Evolutionary conservation across 2,797 vertebrate species (phyloP).

Genomic region (Sebastes oblongus): DNA sequence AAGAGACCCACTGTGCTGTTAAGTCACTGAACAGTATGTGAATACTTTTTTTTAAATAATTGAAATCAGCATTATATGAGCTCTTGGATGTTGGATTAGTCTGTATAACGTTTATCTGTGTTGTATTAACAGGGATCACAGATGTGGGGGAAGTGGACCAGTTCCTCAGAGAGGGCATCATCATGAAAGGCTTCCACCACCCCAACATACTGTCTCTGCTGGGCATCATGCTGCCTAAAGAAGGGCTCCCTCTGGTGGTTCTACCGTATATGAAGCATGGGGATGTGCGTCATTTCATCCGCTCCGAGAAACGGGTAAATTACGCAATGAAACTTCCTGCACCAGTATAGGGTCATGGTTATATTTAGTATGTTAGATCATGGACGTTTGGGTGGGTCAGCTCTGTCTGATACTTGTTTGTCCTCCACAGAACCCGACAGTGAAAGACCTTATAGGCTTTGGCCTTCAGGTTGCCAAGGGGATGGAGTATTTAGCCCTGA

Average conservation of each 20-base stretch:
- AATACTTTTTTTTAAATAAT: not conserved
- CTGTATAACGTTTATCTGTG: not conserved
- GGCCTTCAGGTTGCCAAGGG: slow-evolving; percentile 95
- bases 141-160: slow-evolving; percentile 93
- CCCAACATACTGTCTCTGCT: slow-evolving; percentile 90
- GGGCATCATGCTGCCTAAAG: slow-evolving; percentile 90
- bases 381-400: not conserved
- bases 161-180: slow-evolving; percentile 94
- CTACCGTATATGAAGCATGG: slow-evolving; percentile 96
- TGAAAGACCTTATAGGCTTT: slow-evolving; percentile 96
- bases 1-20: slow-evolving; percentile 88
- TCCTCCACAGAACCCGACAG: slow-evolving; percentile 88
- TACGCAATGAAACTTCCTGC: not conserved
- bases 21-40: slow-evolving; percentile 92
- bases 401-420: not conserved
- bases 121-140: slow-evolving; percentile 86
- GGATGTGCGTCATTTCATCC: slow-evolving; percentile 93
- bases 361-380: not conserved
- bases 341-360: not conserved
- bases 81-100: not conserved
- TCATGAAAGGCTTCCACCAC: slow-evolving; percentile 96
- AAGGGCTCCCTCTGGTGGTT: slow-evolving; percentile 91
- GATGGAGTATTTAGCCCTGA: slow-evolving; percentile 94
- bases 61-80: not conserved
- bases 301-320: slow-evolving; percentile 88